A percentile compares a stretch with the other conserved stretches of the same genome.
These are phyloP conservation scores for Leptarthrus brevirostris DNA, from an alignment of 2,888 invertebrate genomes.

Conservation along the genomic window DNA sequence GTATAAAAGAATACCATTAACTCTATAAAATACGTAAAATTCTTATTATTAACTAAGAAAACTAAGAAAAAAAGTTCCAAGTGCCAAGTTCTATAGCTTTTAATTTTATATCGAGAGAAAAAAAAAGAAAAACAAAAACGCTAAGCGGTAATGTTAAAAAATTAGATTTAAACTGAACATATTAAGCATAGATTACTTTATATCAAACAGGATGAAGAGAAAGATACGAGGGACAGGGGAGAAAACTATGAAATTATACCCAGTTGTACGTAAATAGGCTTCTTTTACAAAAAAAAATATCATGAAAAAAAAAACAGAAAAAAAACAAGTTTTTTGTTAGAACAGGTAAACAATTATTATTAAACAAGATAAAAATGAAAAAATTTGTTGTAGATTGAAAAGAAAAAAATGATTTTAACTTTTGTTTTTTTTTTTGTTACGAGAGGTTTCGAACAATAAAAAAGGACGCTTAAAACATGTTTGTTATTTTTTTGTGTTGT, in stretches of 20 bases:
- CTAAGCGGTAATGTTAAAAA: not conserved
- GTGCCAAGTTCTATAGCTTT: slow-evolving; percentile 36
- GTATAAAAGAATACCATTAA: not conserved
- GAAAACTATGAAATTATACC: not conserved
- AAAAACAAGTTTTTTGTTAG: not conserved
- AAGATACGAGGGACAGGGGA: no score
- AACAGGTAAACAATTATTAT: not conserved
- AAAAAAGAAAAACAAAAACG: slow-evolving; percentile 2
- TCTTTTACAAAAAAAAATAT: not conserved
- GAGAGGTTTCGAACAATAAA: no score
- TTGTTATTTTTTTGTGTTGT: no score
- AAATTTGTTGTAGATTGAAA: no score
- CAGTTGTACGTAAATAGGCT: not conserved
- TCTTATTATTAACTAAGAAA: not conserved
- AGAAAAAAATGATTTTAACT: no score
- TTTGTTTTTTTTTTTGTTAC: no score
- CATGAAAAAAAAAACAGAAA: not conserved
- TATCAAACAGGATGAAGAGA: not conserved
- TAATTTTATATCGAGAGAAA: slow-evolving; percentile 36
- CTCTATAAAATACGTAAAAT: no score
- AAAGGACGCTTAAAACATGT: no score
- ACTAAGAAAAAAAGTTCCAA: slow-evolving; percentile 33
- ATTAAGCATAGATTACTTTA: not conserved
- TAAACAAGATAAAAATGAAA: no score
- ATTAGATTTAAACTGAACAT: no score